These are phyloP conservation scores for Taenaris catops DNA, from an alignment of 2,888 invertebrate genomes.

Conservation along the genomic window DNA sequence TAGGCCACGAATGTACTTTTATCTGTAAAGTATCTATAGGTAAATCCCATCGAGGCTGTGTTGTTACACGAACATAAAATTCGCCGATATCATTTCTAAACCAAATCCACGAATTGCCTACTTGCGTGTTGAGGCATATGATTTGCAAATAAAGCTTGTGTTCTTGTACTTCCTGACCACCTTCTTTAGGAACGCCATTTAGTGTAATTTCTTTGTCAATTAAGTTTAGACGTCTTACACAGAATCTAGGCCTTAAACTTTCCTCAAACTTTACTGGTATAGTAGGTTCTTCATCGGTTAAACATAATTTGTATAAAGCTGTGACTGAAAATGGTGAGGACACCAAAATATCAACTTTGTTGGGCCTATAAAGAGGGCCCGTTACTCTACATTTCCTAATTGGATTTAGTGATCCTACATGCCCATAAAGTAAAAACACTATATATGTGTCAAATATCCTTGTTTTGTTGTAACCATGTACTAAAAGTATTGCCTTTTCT, in stretches of 20 bases:
- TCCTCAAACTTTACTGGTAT: slow-evolving; percentile 46
- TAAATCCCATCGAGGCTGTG: slow-evolving; percentile 62
- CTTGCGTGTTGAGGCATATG: slow-evolving; percentile 55
- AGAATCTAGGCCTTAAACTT: slow-evolving; percentile 41
- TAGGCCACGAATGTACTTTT: slow-evolving; percentile 51
- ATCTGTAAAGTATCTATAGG: slow-evolving; percentile 54
- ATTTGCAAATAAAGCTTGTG: slow-evolving; percentile 57
- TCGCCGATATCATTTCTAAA: slow-evolving; percentile 57
- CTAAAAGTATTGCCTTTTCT: slow-evolving; percentile 49
- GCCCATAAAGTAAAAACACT: slow-evolving; percentile 50
- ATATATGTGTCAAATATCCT: slow-evolving; percentile 67
- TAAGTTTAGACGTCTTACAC: slow-evolving; percentile 48
- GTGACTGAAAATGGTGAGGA: slow-evolving; percentile 48
- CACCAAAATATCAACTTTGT: slow-evolving; percentile 55
- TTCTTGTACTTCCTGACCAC: slow-evolving; percentile 40
- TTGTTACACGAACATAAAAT: slow-evolving; percentile 58
- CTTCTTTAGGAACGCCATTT: slow-evolving; percentile 46
- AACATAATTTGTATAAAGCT: slow-evolving; percentile 37
- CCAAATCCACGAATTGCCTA: slow-evolving; percentile 63
- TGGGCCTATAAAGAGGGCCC: slow-evolving; percentile 57
- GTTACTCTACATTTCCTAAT: slow-evolving; percentile 58
- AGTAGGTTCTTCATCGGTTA: slow-evolving; percentile 56
- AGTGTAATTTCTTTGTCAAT: slow-evolving; percentile 54
- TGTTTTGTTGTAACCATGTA: slow-evolving; percentile 68
- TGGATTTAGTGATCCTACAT: slow-evolving; percentile 47